Evolutionary conservation across 2,888 invertebrate genomes (phyloP).

Genomic region (Amitus sp.): DNA sequence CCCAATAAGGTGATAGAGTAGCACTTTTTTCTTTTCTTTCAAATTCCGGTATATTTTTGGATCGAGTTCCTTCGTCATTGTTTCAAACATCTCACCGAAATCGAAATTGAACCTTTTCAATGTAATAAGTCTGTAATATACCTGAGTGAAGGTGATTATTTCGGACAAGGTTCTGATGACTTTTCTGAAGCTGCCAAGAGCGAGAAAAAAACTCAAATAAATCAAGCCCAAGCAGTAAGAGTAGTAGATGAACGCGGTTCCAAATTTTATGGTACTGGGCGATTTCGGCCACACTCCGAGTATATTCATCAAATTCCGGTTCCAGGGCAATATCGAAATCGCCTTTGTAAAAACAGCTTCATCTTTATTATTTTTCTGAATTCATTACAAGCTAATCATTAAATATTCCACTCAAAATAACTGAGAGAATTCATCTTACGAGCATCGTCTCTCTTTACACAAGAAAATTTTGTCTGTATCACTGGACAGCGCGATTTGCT

Average conservation of each 20-base stretch:
- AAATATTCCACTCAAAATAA: constrained; percentile 1
- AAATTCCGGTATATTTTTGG: constrained; percentile 24
- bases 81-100: constrained; percentile 36
- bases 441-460: too few species aligned
- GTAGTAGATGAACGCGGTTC: constrained; percentile 45
- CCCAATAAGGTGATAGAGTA: constrained; percentile 28
- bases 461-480: too few species aligned
- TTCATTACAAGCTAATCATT: neutral
- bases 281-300: constrained; percentile 50
- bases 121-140: constrained; percentile 36
- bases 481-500: too few species aligned
- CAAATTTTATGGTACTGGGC: constrained; percentile 42
- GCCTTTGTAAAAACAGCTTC: constrained; percentile 41
- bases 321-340: constrained; percentile 44
- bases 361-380: constrained; percentile 13
- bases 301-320: constrained; percentile 43
- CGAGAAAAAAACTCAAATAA: constrained; percentile 47
- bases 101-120: constrained; percentile 32
- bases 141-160: constrained; percentile 43
- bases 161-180: constrained; percentile 26
- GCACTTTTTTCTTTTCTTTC: constrained; percentile 29
- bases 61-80: constrained; percentile 29
- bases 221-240: constrained; percentile 46
- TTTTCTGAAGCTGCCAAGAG: constrained; percentile 33
- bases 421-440: too few species aligned